phyloP scores from a whole-genome alignment of 2,113 vertebrate species.

The Synchiropus splendidus region DNA sequence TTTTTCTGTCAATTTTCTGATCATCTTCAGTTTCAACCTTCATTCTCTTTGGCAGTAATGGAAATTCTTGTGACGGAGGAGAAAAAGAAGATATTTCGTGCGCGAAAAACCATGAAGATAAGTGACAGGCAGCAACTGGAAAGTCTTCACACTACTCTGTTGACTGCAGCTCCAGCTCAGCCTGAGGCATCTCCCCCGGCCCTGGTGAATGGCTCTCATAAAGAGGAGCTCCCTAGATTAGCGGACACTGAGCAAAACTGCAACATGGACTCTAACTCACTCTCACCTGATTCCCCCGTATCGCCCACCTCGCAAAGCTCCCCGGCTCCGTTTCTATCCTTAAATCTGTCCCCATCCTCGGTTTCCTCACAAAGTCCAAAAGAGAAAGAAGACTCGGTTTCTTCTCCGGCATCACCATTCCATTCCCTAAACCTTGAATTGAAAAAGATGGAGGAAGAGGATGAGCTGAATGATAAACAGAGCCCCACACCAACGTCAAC shows the following conservation, averaged over 20 bases:
- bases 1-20: not conserved
- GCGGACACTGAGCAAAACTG: constrained; percentile 52
- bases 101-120: constrained; percentile 93
- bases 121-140: constrained; percentile 94
- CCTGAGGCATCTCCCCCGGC: constrained; percentile 42
- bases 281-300: constrained; percentile 27
- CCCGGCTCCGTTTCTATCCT: constrained; percentile 47
- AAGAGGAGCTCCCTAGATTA: constrained; percentile 63
- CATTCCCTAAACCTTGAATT: constrained; percentile 44
- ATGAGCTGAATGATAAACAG: constrained; percentile 18
- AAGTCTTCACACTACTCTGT: constrained; percentile 77
- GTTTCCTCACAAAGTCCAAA: constrained; percentile 36
- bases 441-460: constrained; percentile 43
- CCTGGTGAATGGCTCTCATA: constrained; percentile 65
- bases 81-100: constrained; percentile 94
- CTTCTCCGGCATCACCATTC: constrained; percentile 37
- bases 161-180: constrained; percentile 41
- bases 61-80: constrained; percentile 81
- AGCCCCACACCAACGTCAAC: constrained; percentile 9
- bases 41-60: constrained; percentile 73
- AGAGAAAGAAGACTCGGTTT: constrained; percentile 22
- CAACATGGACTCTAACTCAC: constrained; percentile 57
- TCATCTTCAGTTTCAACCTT: constrained; percentile 13
- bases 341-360: constrained; percentile 62
- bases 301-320: constrained; percentile 31